Evolutionary conservation across 2,888 invertebrate genomes (phyloP).

Genomic region (Eulithis testata): DNA sequence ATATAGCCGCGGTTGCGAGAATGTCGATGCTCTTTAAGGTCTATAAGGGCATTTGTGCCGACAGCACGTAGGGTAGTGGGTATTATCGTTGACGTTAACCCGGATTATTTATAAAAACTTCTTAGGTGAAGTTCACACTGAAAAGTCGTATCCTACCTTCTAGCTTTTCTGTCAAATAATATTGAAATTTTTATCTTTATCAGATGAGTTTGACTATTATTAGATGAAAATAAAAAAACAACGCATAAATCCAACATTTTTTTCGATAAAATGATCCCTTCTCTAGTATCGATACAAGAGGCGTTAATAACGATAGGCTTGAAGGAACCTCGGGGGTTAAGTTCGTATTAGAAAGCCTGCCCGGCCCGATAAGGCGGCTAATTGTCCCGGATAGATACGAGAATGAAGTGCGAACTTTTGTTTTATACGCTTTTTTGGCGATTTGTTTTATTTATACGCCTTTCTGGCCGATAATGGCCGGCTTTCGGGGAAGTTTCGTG

Average conservation of each 20-base stretch:
- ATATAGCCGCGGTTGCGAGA: constrained; percentile 52
- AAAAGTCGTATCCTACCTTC: constrained; percentile 13
- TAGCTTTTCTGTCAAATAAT: background rate
- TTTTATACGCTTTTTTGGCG: constrained; percentile 32
- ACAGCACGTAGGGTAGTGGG: constrained; percentile 39
- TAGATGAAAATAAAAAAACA: background rate
- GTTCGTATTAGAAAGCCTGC: constrained; percentile 74
- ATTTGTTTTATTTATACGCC: constrained; percentile 31
- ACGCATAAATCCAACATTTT: background rate
- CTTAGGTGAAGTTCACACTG: constrained; percentile 25
- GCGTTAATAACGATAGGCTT: constrained; percentile 39
- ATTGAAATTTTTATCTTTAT: background rate
- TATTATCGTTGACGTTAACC: constrained; percentile 36
- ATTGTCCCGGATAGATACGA: constrained; percentile 69
- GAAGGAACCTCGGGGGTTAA: constrained; percentile 49
- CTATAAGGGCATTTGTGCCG: constrained; percentile 41
- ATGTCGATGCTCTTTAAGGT: constrained; percentile 52
- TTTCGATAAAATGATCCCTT: constrained; percentile 24
- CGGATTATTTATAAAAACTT: constrained; percentile 40
- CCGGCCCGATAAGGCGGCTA: constrained; percentile 71
- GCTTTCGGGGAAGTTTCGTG: constrained; percentile 7
- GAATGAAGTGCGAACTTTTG: constrained; percentile 37
- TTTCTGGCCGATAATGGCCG: constrained; percentile 18
- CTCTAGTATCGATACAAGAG: constrained; percentile 40
- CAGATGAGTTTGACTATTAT: too few relatives aligned